Percentiles rank a stretch among this genome's conserved stretches.
Evolutionary conservation across 2,888 invertebrate species (phyloP).

Genomic region (Drosophila subquinaria): DNA sequence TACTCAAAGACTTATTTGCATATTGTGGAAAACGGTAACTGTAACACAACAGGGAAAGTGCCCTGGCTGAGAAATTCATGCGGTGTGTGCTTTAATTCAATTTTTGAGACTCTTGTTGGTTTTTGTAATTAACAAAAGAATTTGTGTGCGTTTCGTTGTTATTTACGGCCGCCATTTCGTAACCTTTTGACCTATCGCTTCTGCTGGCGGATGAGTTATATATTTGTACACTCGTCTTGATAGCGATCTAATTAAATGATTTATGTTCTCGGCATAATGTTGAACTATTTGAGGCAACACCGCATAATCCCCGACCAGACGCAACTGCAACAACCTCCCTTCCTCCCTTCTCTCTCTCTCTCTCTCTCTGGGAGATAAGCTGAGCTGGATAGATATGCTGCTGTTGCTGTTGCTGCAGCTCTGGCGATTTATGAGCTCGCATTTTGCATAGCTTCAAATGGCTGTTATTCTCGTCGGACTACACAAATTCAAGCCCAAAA

Average conservation of each 20-base stretch:
- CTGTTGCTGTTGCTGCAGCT: conserved; percentile 42
- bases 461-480: conserved; percentile 57
- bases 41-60: conserved; percentile 81
- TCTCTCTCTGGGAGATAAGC: conserved; percentile 39
- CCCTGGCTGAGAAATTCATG: conserved; percentile 28
- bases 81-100: conserved; percentile 32
- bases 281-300: conserved; percentile 55
- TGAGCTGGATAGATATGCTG: conserved; percentile 20
- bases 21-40: conserved; percentile 67
- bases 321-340: conserved; percentile 12
- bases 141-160: conserved; percentile 41
- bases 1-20: conserved; percentile 79
- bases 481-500: conserved; percentile 57
- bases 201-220: conserved; percentile 50
- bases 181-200: conserved; percentile 58
- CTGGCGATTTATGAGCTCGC: conserved; percentile 64
- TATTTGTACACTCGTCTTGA: conserved; percentile 41
- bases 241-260: conserved; percentile 75
- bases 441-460: conserved; percentile 80
- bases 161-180: conserved; percentile 30
- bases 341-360: not conserved
- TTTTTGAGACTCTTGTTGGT: conserved; percentile 27
- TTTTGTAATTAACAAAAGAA: conserved; percentile 73
- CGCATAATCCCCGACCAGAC: conserved; percentile 45
- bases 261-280: conserved; percentile 66